Evolutionary conservation across 1,140 invertebrate genomes (phyloP), one percentile per base, ranked within the genome.

Genomic region (Dicyema japonicum): DNA sequence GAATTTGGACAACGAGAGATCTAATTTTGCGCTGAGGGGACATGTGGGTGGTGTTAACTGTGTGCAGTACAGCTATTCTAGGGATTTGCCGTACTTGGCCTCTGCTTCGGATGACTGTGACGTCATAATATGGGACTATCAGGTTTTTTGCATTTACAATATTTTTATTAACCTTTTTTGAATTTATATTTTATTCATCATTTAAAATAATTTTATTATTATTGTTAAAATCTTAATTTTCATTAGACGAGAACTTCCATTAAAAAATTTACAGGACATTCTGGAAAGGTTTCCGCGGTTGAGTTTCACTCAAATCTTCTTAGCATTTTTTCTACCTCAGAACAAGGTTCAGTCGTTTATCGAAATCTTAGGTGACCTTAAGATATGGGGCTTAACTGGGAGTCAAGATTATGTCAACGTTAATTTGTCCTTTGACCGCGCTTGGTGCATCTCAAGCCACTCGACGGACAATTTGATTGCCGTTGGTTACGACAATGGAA

Each of bases 51-150:
- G 85, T 22, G 76, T 94, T 0, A 97, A 97, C 45, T 92, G 82
- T 51, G 74, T 97, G 0, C 82, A 94, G 50, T 97, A 94, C 45
- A 97, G 92, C 46, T 71, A 88, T 43, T 78, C 75, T n/a, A 82
- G 76, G n/a, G 88, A 97, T 41, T 97, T 97, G 41, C 88, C 88
- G 0, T 97, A 94, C 46, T 57, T 97, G 13, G 92, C 97, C 40
- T 94, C 85, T 29, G 88, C 85, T 11, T 82, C 82, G 24, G 88
- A 97, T 50, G 88, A 97, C 47, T 63, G 72, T 22, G 58, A 75
- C 1, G 76, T 92, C 0, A 94, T 92, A 55, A 92, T 97, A 35
- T 97, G 88, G 88, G 88, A 97, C 46, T 97, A 94, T 47, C 60
- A 62, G 44, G 51, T 53, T n/a, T n/a, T n/a, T n/a, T n/a, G 36